Conservation (phyloP, 2,888 invertebrate species). For the Drosophila infuscata region DNA sequence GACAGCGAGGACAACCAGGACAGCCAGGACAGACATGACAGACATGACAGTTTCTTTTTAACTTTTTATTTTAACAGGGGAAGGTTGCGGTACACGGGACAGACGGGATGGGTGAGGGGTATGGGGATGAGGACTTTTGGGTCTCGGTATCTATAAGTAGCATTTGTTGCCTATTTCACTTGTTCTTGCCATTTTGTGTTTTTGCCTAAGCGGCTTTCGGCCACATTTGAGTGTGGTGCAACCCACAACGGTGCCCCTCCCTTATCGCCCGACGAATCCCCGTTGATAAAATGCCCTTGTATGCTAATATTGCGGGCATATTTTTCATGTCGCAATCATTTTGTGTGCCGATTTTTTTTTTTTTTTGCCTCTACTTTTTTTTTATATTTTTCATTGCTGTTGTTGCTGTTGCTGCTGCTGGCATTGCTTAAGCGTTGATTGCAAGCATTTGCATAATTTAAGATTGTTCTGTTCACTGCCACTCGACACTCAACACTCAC, state of each 20-base stretch:
- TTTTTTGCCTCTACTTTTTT: slow-evolving; percentile 20
- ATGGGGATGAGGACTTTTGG: not conserved
- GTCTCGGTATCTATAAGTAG: slow-evolving; percentile 19
- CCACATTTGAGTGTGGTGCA: slow-evolving; percentile 15
- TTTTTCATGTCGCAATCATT: slow-evolving; percentile 76
- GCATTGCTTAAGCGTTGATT: slow-evolving; percentile 73
- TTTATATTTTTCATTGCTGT: slow-evolving; percentile 22
- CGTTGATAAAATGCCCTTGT: slow-evolving; percentile 45
- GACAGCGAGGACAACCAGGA: not conserved
- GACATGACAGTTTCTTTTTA: slow-evolving; percentile 23
- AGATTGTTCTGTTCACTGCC: slow-evolving; percentile 61
- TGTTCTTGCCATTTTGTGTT: slow-evolving; percentile 18
- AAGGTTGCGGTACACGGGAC: not conserved
- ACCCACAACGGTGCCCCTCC: not conserved
- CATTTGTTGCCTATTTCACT: slow-evolving; percentile 43
- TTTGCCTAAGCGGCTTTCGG: slow-evolving; percentile 63
- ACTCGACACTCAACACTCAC: slow-evolving; percentile 29
- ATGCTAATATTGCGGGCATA: slow-evolving; percentile 74
- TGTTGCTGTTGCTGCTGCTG: slow-evolving; percentile 31
- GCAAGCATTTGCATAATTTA: slow-evolving; percentile 79
- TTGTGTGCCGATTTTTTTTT: slow-evolving; percentile 40
- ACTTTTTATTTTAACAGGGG: not conserved
- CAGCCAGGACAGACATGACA: not conserved
- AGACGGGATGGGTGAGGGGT: too few relatives aligned
- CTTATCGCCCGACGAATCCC: not conserved